These are phyloP conservation scores for Sparidentex hasta DNA, from an alignment of 2,797 vertebrate genomes.

Conservation along the genomic window DNA sequence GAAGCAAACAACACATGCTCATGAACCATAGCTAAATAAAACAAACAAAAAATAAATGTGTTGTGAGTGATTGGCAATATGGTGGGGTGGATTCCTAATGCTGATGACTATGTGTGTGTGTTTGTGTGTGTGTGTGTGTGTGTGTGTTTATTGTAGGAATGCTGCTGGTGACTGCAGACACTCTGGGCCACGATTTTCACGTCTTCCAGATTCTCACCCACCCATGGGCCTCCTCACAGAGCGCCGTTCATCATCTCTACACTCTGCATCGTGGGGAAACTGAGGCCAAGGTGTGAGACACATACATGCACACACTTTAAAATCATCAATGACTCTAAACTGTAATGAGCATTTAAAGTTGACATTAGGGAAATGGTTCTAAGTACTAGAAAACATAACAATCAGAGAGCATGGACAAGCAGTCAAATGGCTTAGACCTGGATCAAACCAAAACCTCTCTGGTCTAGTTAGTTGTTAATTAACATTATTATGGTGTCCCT, in stretches of 20 bases:
- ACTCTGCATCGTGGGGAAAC: constrained; percentile 98
- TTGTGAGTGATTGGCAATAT: not conserved
- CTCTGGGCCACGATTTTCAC: constrained; percentile 96
- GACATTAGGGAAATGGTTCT: not conserved
- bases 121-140: constrained; percentile 13
- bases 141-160: constrained; percentile 87
- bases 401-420: not conserved
- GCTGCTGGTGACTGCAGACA: constrained; percentile 97
- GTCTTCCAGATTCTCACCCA: constrained; percentile 98
- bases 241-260: constrained; percentile 97
- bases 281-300: constrained; percentile 93
- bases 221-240: constrained; percentile 97
- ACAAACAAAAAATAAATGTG: not conserved
- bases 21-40: not conserved
- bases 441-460: constrained; percentile 8
- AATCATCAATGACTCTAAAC: not conserved
- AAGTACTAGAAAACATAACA: constrained; percentile 11
- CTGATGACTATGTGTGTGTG: constrained; percentile 12
- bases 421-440: not conserved
- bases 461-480: not conserved
- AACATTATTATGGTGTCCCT: not conserved
- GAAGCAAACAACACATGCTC: not conserved
- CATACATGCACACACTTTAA: constrained; percentile 38
- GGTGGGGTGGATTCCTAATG: not conserved
- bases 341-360: not conserved